phyloP scores from a whole-genome alignment of 2,888 invertebrate genomes.

The Phortica okadai region DNA sequence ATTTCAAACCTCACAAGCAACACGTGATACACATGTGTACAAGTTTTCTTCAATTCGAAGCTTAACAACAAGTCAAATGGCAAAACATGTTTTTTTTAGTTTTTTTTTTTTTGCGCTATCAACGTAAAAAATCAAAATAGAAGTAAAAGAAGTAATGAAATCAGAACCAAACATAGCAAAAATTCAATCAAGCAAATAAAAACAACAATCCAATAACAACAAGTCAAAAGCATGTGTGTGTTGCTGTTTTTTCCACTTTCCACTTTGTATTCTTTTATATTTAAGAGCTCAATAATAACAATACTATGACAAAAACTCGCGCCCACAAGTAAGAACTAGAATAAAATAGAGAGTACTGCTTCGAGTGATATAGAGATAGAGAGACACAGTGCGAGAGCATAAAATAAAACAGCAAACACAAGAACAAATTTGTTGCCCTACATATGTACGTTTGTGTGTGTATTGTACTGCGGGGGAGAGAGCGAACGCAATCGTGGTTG shows the following conservation, averaged over 20 bases:
- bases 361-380: neutral
- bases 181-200: too few species aligned
- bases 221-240: too few species aligned
- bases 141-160: neutral
- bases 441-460: neutral
- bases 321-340: conserved; percentile 2
- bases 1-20: neutral
- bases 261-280: too few species aligned
- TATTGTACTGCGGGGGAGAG: neutral
- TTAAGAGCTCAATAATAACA: too few species aligned
- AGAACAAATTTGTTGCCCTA: neutral
- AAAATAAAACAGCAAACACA: neutral
- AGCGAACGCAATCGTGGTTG: neutral
- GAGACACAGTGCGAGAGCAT: conserved; percentile 2
- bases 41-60: too few species aligned
- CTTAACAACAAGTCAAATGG: neutral
- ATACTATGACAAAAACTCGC: neutral
- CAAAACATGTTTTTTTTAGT: neutral
- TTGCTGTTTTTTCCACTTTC: too few species aligned
- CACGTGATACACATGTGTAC: conserved; percentile 2
- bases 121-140: neutral
- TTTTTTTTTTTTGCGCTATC: neutral
- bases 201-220: too few species aligned
- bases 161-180: neutral
- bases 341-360: neutral